Conservation (phyloP, 2,113 vertebrate species). For the Phainopepla nitens region DNA sequence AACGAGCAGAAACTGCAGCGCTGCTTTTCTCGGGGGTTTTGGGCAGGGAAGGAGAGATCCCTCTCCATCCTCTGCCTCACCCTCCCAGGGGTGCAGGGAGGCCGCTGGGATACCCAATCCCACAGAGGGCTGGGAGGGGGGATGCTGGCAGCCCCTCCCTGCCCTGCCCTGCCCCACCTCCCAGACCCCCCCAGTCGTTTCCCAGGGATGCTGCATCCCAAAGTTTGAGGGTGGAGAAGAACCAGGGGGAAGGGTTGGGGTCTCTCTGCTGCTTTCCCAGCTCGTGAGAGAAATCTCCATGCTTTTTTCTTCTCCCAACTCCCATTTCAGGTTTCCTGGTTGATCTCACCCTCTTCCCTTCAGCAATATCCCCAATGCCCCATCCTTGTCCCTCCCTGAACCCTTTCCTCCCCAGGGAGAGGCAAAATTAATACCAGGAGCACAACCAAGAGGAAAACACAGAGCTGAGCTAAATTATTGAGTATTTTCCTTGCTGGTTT, state of each 20-base stretch:
- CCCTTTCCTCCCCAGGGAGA: neutral
- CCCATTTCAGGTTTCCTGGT: neutral
- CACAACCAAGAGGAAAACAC: neutral
- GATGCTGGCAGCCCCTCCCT: neutral
- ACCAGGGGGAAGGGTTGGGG: neutral
- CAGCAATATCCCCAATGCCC: neutral
- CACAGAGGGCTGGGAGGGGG: accelerated
- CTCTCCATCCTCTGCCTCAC: neutral
- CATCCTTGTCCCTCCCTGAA: neutral
- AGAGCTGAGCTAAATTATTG: neutral
- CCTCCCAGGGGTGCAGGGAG: neutral
- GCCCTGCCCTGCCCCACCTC: neutral
- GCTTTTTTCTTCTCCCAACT: neutral
- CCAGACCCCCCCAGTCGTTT: accelerated
- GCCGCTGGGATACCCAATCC: neutral
- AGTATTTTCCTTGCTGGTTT: neutral
- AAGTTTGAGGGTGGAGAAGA: neutral
- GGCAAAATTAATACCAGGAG: neutral
- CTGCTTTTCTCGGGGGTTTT: neutral
- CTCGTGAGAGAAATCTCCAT: accelerated
- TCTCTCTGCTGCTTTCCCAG: neutral
- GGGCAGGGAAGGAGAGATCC: neutral
- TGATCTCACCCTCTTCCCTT: neutral
- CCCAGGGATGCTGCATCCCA: neutral
- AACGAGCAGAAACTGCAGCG: neutral